Conservation (phyloP, 2,888 invertebrate genomes). For the Proisotoma minuta region DNA sequence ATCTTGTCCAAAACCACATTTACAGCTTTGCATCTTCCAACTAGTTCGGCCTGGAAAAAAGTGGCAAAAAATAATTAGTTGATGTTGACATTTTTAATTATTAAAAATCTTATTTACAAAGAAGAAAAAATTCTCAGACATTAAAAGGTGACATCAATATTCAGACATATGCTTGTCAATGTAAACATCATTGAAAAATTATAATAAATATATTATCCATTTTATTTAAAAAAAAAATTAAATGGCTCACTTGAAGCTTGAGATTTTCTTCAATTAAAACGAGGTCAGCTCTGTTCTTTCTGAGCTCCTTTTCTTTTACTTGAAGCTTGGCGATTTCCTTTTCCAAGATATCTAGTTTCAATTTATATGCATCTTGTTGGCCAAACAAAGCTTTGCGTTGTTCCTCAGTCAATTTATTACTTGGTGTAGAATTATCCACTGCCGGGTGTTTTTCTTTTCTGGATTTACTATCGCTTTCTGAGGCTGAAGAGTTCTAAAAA, state of each 20-base stretch:
- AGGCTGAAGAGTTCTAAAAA: no score
- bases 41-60: slow-evolving; percentile 65
- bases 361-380: slow-evolving; percentile 75
- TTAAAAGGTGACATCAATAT: slow-evolving; percentile 6
- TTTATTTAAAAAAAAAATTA: slow-evolving; percentile 3
- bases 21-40: slow-evolving; percentile 74
- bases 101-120: background rate
- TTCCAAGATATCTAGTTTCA: slow-evolving; percentile 67
- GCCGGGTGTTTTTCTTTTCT: slow-evolving; percentile 30
- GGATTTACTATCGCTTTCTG: slow-evolving; percentile 28
- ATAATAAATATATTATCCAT: no score
- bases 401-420: slow-evolving; percentile 49
- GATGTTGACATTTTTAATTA: background rate
- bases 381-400: slow-evolving; percentile 74
- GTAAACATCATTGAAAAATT: slow-evolving; percentile 27
- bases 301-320: slow-evolving; percentile 71
- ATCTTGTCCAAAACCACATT: slow-evolving; percentile 84
- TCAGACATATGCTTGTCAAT: slow-evolving; percentile 34
- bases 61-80: slow-evolving; percentile 3
- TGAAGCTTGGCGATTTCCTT: slow-evolving; percentile 73
- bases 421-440: background rate
- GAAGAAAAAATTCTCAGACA: background rate
- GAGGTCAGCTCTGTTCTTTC: slow-evolving; percentile 55
- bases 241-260: slow-evolving; percentile 66
- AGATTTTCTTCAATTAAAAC: slow-evolving; percentile 62